Evolutionary conservation across 92 coral and sea anemone species (phyloP), one percentile per base, ranked within the genome.

Genomic region (Epizoanthus fatuus): DNA sequence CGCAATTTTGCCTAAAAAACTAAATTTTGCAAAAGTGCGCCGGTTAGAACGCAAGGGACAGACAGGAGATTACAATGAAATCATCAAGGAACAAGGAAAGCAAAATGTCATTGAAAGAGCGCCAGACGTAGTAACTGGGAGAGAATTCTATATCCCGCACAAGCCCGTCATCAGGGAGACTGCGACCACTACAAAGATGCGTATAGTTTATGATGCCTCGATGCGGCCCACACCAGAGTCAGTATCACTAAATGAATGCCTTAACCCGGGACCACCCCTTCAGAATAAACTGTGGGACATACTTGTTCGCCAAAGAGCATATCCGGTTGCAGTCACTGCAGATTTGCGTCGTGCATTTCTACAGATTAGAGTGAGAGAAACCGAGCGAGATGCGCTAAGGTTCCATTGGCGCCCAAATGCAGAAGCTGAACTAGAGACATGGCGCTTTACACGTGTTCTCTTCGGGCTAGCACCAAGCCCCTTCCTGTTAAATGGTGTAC

Each of bases 31-130:
- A n/a, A n/a, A n/a, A n/a, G n/a, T n/a, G n/a, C n/a, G n/a, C n/a
- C 88, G 80, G 25, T 86, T 87, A 4, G 86, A 79, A 42, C 74
- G 88, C 2, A 87, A 86, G 5, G 85, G 81, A 19, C 82, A 86
- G 20, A 87, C 83, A 2, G 70, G n/a, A 17, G 53, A 87, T 5
- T 91, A 91, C 53, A 58, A 74, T 19, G 87, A 3, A 8, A 90
- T 85, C 1, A 90, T 90, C 6, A 65, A 83, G 55, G 91, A 86
- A 15, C 94, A 91, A 55, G 49, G 69, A 2, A 63, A 72, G 5
- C 63, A 17, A 10, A 83, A 76, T 11, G 67, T 86, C 1, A 32
- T 86, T 59, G 85, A 86, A 40, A 39, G 53, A 78, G 90, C 86
- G n/a, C 79, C 80, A 10, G 63, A 54, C 7, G 13, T 14, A 52